Conservation (phyloP, 2,888 invertebrate species). For the Scaptomyza parva region DNA sequence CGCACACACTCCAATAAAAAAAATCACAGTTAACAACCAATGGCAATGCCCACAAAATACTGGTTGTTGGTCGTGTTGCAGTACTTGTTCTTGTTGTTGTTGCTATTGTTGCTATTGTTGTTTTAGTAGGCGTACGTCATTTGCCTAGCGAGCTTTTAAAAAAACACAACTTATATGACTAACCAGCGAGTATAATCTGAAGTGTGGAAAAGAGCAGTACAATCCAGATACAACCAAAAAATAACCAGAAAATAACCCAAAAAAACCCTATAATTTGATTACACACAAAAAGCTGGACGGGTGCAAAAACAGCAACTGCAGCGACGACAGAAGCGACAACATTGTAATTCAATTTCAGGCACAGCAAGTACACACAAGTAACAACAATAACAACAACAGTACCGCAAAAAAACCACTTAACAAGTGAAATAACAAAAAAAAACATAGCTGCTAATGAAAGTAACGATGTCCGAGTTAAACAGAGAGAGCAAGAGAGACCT, state of each 20-base stretch:
- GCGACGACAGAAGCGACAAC: conserved; percentile 57
- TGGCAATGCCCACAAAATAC: conserved; percentile 28
- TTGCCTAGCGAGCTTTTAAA: conserved; percentile 55
- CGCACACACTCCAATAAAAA: conserved; percentile 3
- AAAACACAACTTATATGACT: conserved; percentile 64
- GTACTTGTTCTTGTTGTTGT: conserved; percentile 15
- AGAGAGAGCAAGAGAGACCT: not conserved
- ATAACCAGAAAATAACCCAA: too few species aligned
- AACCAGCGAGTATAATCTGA: conserved; percentile 19
- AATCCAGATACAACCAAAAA: conserved; percentile 9
- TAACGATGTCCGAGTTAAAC: conserved; percentile 43
- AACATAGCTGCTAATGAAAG: conserved; percentile 60
- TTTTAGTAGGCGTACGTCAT: conserved; percentile 51
- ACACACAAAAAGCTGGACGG: conserved; percentile 45
- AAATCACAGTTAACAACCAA: conserved; percentile 29
- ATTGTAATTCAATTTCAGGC: conserved; percentile 71
- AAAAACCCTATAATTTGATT: conserved; percentile 66
- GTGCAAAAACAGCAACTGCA: conserved; percentile 45
- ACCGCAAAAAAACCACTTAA: conserved; percentile 23
- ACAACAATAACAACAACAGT: conserved; percentile 32
- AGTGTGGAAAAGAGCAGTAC: not conserved
- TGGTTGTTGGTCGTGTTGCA: conserved; percentile 16
- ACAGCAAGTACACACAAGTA: conserved; percentile 63
- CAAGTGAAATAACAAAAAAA: conserved; percentile 12
- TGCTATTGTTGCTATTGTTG: conserved; percentile 5